phyloP scores from a whole-genome alignment of 2,888 invertebrate genomes.

The Noctuana brunneofusca region DNA sequence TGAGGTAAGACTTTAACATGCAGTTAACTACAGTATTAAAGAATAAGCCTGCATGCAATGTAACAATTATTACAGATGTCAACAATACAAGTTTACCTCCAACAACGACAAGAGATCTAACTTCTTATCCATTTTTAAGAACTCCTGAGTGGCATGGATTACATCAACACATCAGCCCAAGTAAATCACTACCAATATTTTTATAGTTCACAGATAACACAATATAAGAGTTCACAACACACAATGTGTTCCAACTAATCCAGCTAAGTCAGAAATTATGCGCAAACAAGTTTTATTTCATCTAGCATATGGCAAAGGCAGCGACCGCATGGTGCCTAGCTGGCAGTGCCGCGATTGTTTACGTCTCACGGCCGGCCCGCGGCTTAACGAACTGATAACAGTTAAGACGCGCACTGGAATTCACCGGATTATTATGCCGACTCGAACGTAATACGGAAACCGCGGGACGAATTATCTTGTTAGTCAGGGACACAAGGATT shows the following conservation, averaged over 20 bases:
- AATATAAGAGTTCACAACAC: slow-evolving; percentile 39
- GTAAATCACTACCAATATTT: slow-evolving; percentile 50
- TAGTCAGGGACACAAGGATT: slow-evolving; percentile 49
- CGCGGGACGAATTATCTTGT: slow-evolving; percentile 48
- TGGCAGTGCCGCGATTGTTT: slow-evolving; percentile 71
- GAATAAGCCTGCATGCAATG: not conserved
- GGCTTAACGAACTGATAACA: slow-evolving; percentile 41
- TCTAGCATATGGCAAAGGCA: slow-evolving; percentile 68
- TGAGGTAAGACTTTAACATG: not conserved
- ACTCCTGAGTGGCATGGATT: slow-evolving; percentile 54
- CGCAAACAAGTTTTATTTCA: slow-evolving; percentile 48
- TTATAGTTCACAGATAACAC: slow-evolving; percentile 37
- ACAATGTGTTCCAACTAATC: slow-evolving; percentile 28
- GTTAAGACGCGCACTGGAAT: slow-evolving; percentile 35
- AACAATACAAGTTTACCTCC: slow-evolving; percentile 62
- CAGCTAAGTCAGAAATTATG: slow-evolving; percentile 40
- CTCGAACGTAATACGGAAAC: slow-evolving; percentile 21
- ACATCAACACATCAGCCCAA: slow-evolving; percentile 55
- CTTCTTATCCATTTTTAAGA: slow-evolving; percentile 75
- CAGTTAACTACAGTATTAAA: not conserved
- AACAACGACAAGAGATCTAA: slow-evolving; percentile 76
- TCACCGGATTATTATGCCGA: slow-evolving; percentile 30
- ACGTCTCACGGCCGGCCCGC: slow-evolving; percentile 53
- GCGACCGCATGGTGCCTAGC: slow-evolving; percentile 79
- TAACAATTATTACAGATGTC: not conserved